Base-by-base conservation (phyloP, 1,140 invertebrate genomes). In the Melanaphis sacchari region DNA sequence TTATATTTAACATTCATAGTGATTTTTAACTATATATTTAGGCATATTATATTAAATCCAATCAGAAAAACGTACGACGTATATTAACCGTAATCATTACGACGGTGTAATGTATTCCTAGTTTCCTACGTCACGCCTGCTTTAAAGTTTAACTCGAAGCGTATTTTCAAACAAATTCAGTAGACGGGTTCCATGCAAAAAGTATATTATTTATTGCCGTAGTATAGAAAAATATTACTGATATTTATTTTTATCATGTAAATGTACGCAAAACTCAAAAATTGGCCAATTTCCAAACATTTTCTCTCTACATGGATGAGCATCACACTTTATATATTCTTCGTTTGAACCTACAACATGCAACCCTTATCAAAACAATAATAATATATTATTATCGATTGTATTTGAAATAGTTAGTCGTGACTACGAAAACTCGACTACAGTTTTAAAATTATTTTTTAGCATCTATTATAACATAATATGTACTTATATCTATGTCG, bases 241-340 rank as follows among this genome's bases (percentile, higher is more conserved):
- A n/a, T 76, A 76, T 76, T n/a, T n/a, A n/a, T n/a, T n/a, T 76
- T 76, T 76, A 76, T 76, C 59, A 76, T 76, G 59, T 76, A 76
- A 76, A 76, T 76, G 59, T 18, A n/a, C 59, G 59, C 59, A 18
- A 76, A 76, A n/a, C 59, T 76, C 59, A n/a, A 76, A 76, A 76
- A 76, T 76, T 76, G 59, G 59, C 59, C 59, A 76, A 76, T 76
- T 36, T 76, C 59, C n/a, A 76, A 66, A 76, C 31, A 76, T 76
- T 76, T 76, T 76, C 36, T n/a, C 15, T 76, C 31, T 36, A 76
- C 59, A 76, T 21, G 59, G 59, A n/a, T n/a, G 59, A 76, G 59
- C 59, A 76, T 76, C 36, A 76, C 59, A 76, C 59, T 76, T 76
- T 76, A 76, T n/a, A 76, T 76, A 36, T 76, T 76, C 59, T 76